phyloP scores from a whole-genome alignment of 2,113 vertebrate species.

The Tylochromis polylepis region DNA sequence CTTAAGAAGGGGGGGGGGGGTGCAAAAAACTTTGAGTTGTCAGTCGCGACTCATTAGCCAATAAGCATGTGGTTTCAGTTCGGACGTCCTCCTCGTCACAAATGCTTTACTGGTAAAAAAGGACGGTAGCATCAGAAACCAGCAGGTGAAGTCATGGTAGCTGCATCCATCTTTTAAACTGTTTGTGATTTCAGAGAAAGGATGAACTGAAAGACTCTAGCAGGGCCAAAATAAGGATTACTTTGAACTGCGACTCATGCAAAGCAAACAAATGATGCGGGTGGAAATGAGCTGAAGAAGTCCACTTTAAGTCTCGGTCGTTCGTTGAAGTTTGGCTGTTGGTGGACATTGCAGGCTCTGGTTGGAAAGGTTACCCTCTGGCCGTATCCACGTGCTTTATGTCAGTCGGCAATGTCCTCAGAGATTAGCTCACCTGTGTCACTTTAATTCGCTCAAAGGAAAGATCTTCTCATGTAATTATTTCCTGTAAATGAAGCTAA shows the following conservation, averaged over 20 bases:
- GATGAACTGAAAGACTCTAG: not conserved
- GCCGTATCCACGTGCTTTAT: not conserved
- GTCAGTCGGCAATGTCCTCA: not conserved
- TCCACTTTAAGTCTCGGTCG: not conserved
- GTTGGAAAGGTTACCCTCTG: not conserved
- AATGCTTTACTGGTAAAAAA: not conserved
- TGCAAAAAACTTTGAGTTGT: not conserved
- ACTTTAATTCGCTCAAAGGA: not conserved
- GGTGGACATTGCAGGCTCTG: not conserved
- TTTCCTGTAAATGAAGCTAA: not conserved
- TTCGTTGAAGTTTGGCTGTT: not conserved
- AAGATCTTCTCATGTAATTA: not conserved
- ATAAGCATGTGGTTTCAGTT: not conserved
- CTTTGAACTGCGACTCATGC: not conserved
- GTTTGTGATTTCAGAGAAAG: not conserved
- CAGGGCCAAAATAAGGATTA: not conserved
- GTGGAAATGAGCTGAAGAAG: not conserved
- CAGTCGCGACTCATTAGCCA: not conserved
- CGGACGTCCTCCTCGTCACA: not conserved
- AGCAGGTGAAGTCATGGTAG: not conserved
- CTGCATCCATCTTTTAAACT: not conserved
- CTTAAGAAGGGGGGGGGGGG: too few species aligned
- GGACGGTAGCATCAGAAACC: not conserved
- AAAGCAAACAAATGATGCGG: not conserved
- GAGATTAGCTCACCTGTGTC: not conserved